Evolutionary conservation across 2,113 vertebrate genomes (phyloP).

Genomic region (Cyprinodon tularosa): DNA sequence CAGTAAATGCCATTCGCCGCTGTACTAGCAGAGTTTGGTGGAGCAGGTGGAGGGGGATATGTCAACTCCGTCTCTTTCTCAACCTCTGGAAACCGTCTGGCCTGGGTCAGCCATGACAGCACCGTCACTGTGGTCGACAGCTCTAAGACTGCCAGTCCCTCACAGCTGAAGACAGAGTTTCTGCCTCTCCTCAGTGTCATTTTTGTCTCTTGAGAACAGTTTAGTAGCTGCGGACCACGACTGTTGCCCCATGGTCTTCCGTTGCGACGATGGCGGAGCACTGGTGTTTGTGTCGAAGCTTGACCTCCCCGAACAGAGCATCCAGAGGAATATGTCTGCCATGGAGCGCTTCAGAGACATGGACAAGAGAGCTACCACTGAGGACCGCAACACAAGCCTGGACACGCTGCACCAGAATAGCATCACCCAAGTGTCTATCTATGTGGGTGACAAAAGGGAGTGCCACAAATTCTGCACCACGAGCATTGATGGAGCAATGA

Average conservation of each 20-base stretch:
- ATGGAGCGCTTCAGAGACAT: conserved; percentile 99
- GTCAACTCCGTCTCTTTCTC: conserved; percentile 98
- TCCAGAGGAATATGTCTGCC: conserved; percentile 97
- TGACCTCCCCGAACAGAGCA: conserved; percentile 98
- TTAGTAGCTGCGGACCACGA: conserved; percentile 97
- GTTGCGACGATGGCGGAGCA: conserved; percentile 89
- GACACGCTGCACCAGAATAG: conserved; percentile 99
- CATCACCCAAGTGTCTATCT: conserved; percentile 99
- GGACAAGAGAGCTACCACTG: conserved; percentile 97
- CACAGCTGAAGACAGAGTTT: conserved; percentile 96
- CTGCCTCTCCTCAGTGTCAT: conserved; percentile 95
- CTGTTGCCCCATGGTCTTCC: conserved; percentile 98
- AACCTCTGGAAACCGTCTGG: conserved; percentile 91
- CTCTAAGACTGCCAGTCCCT: conserved; percentile 93
- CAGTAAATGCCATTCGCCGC: conserved; percentile 98
- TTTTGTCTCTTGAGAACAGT: conserved; percentile 94
- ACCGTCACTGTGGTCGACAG: conserved; percentile 96
- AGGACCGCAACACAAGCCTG: conserved; percentile 95
- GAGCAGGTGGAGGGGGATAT: conserved; percentile 94
- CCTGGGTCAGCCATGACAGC: conserved; percentile 98
- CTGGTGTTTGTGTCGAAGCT: conserved; percentile 96
- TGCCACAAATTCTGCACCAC: conserved; percentile 99
- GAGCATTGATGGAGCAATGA: conserved; percentile 98
- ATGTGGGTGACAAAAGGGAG: conserved; percentile 97
- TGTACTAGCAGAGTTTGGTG: conserved; percentile 95